These are phyloP conservation scores for Ophraella communa DNA, from an alignment of 2,888 invertebrate species.

Conservation along the genomic window DNA sequence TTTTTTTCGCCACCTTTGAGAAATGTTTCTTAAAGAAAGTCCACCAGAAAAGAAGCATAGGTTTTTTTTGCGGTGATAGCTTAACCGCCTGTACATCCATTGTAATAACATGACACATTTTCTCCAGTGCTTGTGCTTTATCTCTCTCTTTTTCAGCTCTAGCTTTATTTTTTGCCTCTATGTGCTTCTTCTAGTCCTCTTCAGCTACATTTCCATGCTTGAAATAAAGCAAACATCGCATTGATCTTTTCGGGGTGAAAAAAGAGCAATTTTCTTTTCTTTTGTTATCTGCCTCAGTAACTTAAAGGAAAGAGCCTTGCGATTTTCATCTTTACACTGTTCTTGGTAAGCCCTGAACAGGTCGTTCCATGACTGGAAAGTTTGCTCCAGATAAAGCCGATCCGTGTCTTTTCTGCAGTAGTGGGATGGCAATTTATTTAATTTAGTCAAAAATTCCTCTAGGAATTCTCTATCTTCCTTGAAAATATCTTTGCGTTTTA, in stretches of 20 bases:
- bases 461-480: not conserved
- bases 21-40: not conserved
- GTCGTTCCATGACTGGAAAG: not conserved
- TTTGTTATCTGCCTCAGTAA: not conserved
- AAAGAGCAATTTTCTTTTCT: not conserved
- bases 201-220: not conserved
- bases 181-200: not conserved
- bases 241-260: not conserved
- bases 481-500: not conserved
- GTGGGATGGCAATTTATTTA: not conserved
- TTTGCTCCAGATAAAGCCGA: not conserved
- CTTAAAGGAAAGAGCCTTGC: not conserved
- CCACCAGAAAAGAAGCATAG: not conserved
- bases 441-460: not conserved
- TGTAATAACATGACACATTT: not conserved
- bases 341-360: not conserved
- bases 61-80: constrained; percentile 29
- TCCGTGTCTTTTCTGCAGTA: constrained; percentile 10
- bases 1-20: too few relatives aligned
- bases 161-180: not conserved
- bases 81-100: constrained; percentile 43
- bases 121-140: not conserved
- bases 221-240: not conserved
- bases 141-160: not conserved
- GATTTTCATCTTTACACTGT: not conserved